A percentile compares a stretch with the other conserved stretches of the same genome.
These are phyloP conservation scores for Helobdella robusta DNA, from an alignment of 2,888 invertebrate genomes.

Conservation along the genomic window DNA sequence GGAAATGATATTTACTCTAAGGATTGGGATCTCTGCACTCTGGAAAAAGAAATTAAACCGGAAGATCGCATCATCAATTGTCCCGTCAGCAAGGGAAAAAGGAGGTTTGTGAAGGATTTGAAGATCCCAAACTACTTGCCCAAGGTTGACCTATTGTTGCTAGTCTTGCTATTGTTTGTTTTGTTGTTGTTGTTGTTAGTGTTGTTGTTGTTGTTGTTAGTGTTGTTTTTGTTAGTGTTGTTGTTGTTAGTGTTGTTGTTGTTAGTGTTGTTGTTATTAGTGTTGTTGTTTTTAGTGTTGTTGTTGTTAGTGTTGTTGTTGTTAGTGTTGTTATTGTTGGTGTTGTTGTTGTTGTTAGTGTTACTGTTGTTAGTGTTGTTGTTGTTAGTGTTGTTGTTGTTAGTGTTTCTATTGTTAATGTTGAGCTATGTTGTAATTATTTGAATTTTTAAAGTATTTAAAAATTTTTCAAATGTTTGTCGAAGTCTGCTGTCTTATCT, in stretches of 20 bases:
- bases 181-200: not conserved
- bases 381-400: too few species aligned
- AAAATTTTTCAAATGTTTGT: too few species aligned
- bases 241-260: not conserved
- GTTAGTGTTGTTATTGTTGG: too few species aligned
- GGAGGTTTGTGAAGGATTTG: slow-evolving; percentile 39
- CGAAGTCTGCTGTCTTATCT: too few species aligned
- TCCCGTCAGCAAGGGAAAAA: slow-evolving; percentile 38
- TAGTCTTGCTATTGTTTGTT: not conserved
- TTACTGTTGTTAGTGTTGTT: too few species aligned
- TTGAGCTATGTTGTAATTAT: too few species aligned
- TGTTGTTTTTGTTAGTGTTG: not conserved
- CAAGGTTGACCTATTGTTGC: slow-evolving; percentile 35
- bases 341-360: too few species aligned
- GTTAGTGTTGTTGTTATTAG: not conserved
- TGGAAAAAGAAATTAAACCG: slow-evolving; percentile 38
- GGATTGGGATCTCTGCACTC: slow-evolving; percentile 42
- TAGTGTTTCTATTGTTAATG: too few species aligned
- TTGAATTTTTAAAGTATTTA: too few species aligned
- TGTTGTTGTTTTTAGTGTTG: not conserved
- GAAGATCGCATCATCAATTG: slow-evolving; percentile 39
- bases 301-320: too few species aligned
- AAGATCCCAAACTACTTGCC: slow-evolving; percentile 41
- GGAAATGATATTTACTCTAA: slow-evolving; percentile 40
- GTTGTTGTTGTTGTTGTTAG: not conserved